Evolutionary conservation across 2,888 invertebrate species (phyloP), one percentile per base, ranked within the genome.

Genomic region (Quadroppia sp.): DNA sequence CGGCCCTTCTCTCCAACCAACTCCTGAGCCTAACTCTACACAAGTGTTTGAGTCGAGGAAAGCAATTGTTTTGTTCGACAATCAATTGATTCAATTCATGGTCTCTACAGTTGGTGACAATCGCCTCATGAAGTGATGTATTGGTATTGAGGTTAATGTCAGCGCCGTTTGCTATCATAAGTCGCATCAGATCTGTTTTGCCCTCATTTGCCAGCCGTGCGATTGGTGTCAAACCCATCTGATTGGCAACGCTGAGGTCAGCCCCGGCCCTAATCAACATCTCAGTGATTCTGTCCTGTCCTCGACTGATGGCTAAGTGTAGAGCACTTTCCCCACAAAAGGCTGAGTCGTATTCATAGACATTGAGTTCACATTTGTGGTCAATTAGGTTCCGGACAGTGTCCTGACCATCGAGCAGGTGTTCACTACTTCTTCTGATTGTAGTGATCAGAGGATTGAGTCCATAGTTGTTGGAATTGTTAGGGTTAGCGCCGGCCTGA

Each of bases 391-490:
- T 17, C n/a, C 73, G 64, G 4, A 75, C 73, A 15, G 75, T 50
- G 25, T 50, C 30, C 32, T 30, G 32, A 36, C 74, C 74, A 17
- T 76, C 74, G 6, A 64, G 56, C 25, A 36, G 36, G 25, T 72
- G 71, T 9, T 72, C 72, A 70, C 67, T 79, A 78, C 77, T 79
- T 80, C 6, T 80, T 79, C 61, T 80, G 30, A 77, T 75, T 7
- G 77, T 78, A 20, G 71, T 73, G 28, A 77, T 73, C 11, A 80
- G 50, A 0, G 79, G 77, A 15, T 77, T 72, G 20, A 75, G 74
- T 11, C 78, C 76, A 15, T 72, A 45, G 23, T 71, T 64, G 56
- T 78, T 78, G 17, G 56, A 40, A 6, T 50, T 45, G 59, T 77
- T 76, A 11, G 78, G 74, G 30, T 77, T 70, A 32, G 77, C 77